Evolutionary conservation across 2,888 invertebrate species (phyloP).

Genomic region (Drosophila demipolita): DNA sequence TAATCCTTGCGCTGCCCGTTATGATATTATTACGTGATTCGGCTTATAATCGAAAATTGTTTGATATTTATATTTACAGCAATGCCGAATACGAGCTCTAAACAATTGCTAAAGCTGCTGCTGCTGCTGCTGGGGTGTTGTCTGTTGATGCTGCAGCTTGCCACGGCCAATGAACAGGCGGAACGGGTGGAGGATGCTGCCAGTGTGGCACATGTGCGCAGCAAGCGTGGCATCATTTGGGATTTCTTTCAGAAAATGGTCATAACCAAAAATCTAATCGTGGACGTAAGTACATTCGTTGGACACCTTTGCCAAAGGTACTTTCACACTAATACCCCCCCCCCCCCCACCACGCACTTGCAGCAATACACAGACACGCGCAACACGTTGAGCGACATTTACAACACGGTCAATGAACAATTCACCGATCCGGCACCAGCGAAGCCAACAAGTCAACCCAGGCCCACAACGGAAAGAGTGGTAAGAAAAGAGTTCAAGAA

Average conservation of each 20-base stretch:
- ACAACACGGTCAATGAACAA: constrained; percentile 81
- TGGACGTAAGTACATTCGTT: constrained; percentile 75
- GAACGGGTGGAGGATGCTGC: not conserved
- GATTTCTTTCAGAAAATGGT: constrained; percentile 83
- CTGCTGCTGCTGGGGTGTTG: constrained; percentile 33
- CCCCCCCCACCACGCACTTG: too few species aligned
- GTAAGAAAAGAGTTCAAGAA: constrained; percentile 46
- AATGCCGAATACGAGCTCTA: constrained; percentile 4
- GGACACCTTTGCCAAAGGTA: not conserved
- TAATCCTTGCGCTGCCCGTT: constrained; percentile 2
- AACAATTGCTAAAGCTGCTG: constrained; percentile 16
- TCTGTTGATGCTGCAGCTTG: constrained; percentile 32
- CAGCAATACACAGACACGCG: constrained; percentile 85
- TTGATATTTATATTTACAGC: constrained; percentile 1
- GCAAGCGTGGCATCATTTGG: constrained; percentile 81
- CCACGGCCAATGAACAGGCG: not conserved
- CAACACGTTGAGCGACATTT: constrained; percentile 80
- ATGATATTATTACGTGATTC: not conserved
- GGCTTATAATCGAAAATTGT: not conserved
- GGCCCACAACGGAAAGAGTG: constrained; percentile 59
- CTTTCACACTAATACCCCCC: not conserved
- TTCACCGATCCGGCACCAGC: constrained; percentile 82
- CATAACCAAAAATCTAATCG: constrained; percentile 81
- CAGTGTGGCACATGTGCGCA: constrained; percentile 62
- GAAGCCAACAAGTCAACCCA: constrained; percentile 70